These are phyloP conservation scores for Monochamus alternatus DNA, from an alignment of 2,888 invertebrate genomes.

Conservation along the genomic window DNA sequence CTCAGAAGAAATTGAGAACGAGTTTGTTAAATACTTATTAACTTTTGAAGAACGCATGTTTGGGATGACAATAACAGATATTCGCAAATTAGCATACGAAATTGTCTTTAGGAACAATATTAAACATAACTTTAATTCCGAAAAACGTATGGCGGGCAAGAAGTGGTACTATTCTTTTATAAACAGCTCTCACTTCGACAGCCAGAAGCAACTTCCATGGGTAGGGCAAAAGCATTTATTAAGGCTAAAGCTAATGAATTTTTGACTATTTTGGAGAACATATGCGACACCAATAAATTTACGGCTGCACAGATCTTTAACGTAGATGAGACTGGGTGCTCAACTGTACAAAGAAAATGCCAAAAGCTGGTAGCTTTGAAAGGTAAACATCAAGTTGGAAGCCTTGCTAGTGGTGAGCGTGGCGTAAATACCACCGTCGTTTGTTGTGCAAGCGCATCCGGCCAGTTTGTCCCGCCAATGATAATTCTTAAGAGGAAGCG, in stretches of 20 bases:
- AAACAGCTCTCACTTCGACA: too few relatives aligned
- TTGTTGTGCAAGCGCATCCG: conserved; percentile 49
- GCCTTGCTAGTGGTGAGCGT: conserved; percentile 44
- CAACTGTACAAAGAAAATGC: conserved; percentile 43
- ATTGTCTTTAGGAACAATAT: too few relatives aligned
- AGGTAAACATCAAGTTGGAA: conserved; percentile 48
- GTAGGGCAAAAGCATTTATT: conserved; percentile 38
- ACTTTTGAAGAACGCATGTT: too few relatives aligned
- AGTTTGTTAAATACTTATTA: too few relatives aligned
- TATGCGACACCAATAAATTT: conserved; percentile 27
- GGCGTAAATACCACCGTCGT: conserved; percentile 53
- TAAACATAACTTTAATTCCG: too few relatives aligned
- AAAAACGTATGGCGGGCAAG: too few relatives aligned
- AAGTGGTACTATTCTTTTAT: too few relatives aligned
- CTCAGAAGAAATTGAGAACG: too few relatives aligned
- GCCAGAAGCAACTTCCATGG: conserved; percentile 48
- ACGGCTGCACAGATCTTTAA: conserved; percentile 34
- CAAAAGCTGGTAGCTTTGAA: conserved; percentile 37
- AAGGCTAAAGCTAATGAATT: not conserved
- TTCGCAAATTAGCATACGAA: too few relatives aligned
- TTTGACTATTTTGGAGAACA: conserved; percentile 30
- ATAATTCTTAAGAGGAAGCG: conserved; percentile 42
- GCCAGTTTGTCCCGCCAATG: conserved; percentile 51
- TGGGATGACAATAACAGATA: too few relatives aligned
- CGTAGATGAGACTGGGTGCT: conserved; percentile 44